phyloP scores from a whole-genome alignment of 1,140 invertebrate genomes.

The Pseudomyrmex concolor region DNA sequence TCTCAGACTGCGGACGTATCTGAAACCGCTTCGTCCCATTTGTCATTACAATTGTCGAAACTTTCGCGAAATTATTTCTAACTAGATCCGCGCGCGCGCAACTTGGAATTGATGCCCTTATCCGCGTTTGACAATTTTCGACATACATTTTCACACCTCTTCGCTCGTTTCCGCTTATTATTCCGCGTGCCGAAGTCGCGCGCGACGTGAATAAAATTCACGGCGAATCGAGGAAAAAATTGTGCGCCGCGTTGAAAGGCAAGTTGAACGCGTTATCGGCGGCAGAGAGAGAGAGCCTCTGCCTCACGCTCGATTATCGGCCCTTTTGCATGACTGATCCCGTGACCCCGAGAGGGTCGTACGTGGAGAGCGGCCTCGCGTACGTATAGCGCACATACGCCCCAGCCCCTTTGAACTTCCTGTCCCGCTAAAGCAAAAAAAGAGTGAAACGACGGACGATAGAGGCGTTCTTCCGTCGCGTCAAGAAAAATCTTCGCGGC shows the following conservation, averaged over 20 bases:
- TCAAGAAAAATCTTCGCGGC: conserved; percentile 37
- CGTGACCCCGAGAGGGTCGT: conserved; percentile 60
- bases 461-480: conserved; percentile 35
- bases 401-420: conserved; percentile 60
- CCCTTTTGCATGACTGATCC: conserved; percentile 64
- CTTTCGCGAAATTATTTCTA: conserved; percentile 37
- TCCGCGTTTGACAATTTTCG: not conserved
- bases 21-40: conserved; percentile 27
- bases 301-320: conserved; percentile 68
- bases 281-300: not conserved
- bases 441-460: conserved; percentile 34
- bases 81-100: not conserved
- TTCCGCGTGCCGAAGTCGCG: not conserved
- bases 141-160: not conserved
- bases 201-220: too few species aligned
- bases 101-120: conserved; percentile 15
- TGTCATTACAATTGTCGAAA: conserved; percentile 50
- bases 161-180: not conserved
- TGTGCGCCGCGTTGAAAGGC: conserved; percentile 19
- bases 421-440: conserved; percentile 26
- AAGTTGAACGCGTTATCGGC: conserved; percentile 5
- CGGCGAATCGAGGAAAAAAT: not conserved
- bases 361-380: conserved; percentile 43
- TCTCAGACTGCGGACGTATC: conserved; percentile 28
- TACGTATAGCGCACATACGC: conserved; percentile 14